A percentile compares a stretch with the other conserved stretches of the same genome.
phyloP scores from a whole-genome alignment of 2,888 invertebrate species.

The Polydrusus cervinus region DNA sequence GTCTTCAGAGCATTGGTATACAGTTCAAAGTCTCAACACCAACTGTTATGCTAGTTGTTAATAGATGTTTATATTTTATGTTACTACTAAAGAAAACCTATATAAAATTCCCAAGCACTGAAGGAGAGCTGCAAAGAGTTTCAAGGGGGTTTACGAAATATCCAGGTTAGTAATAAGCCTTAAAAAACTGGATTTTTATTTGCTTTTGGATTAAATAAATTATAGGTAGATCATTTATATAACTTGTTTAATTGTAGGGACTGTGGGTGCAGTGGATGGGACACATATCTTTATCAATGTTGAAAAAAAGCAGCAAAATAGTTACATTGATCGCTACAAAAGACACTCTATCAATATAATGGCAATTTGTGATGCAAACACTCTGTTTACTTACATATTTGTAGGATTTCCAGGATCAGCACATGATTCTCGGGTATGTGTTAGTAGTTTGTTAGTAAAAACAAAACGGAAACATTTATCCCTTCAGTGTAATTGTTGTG shows the following conservation, averaged over 20 bases:
- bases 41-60: neutral
- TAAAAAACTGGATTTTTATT: too few species aligned
- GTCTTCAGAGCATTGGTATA: neutral
- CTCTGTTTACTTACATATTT: slow-evolving; percentile 11
- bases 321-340: slow-evolving; percentile 27
- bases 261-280: slow-evolving; percentile 14
- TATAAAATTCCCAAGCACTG: neutral
- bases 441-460: too few species aligned
- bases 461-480: too few species aligned
- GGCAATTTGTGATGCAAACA: slow-evolving; percentile 28
- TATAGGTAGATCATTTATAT: too few species aligned
- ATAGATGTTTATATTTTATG: neutral
- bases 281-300: slow-evolving; percentile 20
- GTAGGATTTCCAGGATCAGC: slow-evolving; percentile 14
- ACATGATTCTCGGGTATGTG: slow-evolving; percentile 21
- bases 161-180: too few species aligned
- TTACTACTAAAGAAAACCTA: neutral
- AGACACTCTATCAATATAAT: slow-evolving; percentile 34
- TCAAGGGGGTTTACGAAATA: neutral
- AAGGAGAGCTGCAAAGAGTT: neutral
- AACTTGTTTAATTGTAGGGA: too few species aligned
- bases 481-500: too few species aligned
- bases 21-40: neutral
- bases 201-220: too few species aligned
- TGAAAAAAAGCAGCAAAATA: slow-evolving; percentile 35